phyloP scores from a whole-genome alignment of 1,140 invertebrate species.

The Ips typographus region DNA sequence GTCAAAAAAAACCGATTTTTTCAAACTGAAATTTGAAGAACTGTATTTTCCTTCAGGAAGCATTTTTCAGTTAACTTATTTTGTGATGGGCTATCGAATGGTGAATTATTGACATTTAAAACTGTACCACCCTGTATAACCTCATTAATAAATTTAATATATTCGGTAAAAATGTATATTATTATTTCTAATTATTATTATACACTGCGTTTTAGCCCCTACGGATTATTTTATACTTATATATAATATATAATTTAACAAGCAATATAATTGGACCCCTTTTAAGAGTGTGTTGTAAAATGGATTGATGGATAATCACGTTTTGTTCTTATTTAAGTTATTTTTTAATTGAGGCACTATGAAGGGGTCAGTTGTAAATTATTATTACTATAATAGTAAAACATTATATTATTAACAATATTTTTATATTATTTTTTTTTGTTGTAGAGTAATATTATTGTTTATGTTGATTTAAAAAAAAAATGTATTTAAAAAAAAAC shows the following conservation, averaged over 20 bases:
- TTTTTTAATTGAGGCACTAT: slow-evolving; percentile 1
- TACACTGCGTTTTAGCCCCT: no score
- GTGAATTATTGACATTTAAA: no score
- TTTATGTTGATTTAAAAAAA: slow-evolving; percentile 30
- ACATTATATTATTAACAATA: slow-evolving; percentile 34
- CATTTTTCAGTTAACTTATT: no score
- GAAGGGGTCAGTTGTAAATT: slow-evolving; percentile 25
- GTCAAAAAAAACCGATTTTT: no score
- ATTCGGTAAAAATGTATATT: no score
- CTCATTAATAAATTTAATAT: no score
- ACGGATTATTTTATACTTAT: not conserved
- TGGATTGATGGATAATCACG: not conserved
- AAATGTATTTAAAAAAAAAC: slow-evolving; percentile 29
- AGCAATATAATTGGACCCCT: slow-evolving; percentile 33
- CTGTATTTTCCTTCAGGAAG: no score
- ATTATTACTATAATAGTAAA: slow-evolving; percentile 26
- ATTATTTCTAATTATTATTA: not conserved
- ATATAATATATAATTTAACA: slow-evolving; percentile 21
- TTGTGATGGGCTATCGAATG: no score
- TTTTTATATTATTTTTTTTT: slow-evolving; percentile 33
- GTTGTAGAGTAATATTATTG: slow-evolving; percentile 32
- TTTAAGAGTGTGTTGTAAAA: slow-evolving; percentile 3
- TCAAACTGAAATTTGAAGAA: no score
- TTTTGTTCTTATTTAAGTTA: not conserved
- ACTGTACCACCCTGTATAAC: no score